phyloP scores from a whole-genome alignment of 1,140 invertebrate genomes.

The Zaprionus ghesquierei region DNA sequence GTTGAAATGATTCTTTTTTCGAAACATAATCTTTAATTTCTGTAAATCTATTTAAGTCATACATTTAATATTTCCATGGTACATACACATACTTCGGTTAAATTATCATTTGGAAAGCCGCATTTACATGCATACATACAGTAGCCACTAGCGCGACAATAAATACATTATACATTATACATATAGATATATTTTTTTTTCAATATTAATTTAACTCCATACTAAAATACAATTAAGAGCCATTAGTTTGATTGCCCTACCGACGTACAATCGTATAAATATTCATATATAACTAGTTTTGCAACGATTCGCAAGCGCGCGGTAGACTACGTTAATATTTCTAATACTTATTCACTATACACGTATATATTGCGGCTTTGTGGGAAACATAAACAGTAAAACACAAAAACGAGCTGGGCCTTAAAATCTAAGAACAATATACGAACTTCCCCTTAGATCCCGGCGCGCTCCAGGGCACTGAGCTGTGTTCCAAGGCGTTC shows the following conservation, averaged over 20 bases:
- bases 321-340: conserved; percentile 11
- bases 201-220: conserved; percentile 29
- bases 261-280: conserved; percentile 27
- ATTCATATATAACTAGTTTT: conserved; percentile 29
- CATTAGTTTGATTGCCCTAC: conserved; percentile 40
- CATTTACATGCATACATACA: not conserved
- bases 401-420: conserved; percentile 22
- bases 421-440: conserved; percentile 1
- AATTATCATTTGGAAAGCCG: conserved; percentile 30
- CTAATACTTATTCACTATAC: conserved; percentile 24
- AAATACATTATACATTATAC: conserved; percentile 23
- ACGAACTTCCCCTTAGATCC: conserved; percentile 63
- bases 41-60: conserved; percentile 37
- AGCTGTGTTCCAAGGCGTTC: conserved; percentile 90
- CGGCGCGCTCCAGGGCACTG: conserved; percentile 86
- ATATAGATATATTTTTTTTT: no score
- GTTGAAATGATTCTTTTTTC: not conserved
- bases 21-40: conserved; percentile 1
- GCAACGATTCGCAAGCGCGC: conserved; percentile 11
- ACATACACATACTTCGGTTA: conserved; percentile 29
- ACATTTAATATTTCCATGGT: conserved; percentile 19
- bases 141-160: conserved; percentile 13
- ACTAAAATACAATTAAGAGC: conserved; percentile 25
- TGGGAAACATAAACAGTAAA: conserved; percentile 16
- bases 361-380: conserved; percentile 36